Base-by-base conservation (phyloP, 1,140 invertebrate genomes). In the Alviniconcha marisindica region DNA sequence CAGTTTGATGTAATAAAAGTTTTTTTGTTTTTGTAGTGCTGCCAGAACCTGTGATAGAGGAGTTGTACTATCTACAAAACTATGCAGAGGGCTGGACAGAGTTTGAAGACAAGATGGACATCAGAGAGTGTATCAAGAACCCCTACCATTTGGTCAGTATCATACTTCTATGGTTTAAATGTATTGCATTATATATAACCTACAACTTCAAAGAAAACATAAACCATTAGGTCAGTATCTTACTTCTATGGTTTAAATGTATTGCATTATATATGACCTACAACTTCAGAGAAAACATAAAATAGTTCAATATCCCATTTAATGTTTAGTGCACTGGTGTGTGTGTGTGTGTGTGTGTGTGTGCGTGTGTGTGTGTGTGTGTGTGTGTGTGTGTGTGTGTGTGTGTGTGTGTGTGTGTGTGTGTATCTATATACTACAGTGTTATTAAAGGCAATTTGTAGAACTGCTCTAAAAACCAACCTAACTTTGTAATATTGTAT, bases 81-180 rank as follows among this genome's bases (percentile, higher is more conserved):
- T 99, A 96, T 92, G 95, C 96, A 89, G 95, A 98, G 90, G 97
- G 97, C 89, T 97, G 97, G 94, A 95, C 95, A 88, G 96, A 96
- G 33, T 95, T 95, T 88, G 94, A 95, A 84, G 96, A 98, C 76
- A 98, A 96, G 93, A 97, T 96, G 94, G 94, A 97, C 87, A 90
- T 96, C 24, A 86, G 93, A 66, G 87, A 90, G 10, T 90, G 89
- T 87, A 77, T 89, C 15, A 81, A 87, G 15, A 85, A 86, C 36
- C 84, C 81, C 21, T 89, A 89, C 48, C 21, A 74, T 12, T 56
- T 76, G 48, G 86, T 85, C 84, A 81, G 81, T 85, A 4, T n/a
- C n/a, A n/a, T 66, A 33, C n/a, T 33, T 66, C 4, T 33, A 21
- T 60, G n/a, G 7, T n/a, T 7, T n/a, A 21, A 60, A 7, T 60